Evolutionary conservation across 2,113 vertebrate genomes (phyloP), one percentile per base, ranked within the genome.

Genomic region (Chaetodon trifascialis): DNA sequence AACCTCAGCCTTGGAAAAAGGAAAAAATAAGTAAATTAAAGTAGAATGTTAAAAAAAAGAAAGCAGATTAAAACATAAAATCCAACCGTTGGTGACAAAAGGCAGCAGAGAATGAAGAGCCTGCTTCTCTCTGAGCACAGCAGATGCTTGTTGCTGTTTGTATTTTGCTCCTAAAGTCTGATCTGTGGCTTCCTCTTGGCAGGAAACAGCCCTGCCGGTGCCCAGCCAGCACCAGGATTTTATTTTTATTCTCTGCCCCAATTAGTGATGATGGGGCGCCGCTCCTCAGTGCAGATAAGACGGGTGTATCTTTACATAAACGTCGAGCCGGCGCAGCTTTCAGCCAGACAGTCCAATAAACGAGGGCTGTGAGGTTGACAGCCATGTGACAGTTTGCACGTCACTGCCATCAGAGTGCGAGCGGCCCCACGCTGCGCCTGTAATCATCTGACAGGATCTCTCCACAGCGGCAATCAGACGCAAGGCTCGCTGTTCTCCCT

Each of bases 391-490:
- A 73, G 51, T 64, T 64, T 59, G 23, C 25, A 54, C 63, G 64
- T 69, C 67, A 67, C 44, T 30, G 73, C 62, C 73, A 77, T 65
- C 72, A 66, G 30, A 56, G 68, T 51, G 64, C 0, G 55, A 62
- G 63, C 46, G 5, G 63, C 74, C 34, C 56, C 74, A 11, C 12
- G 38, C 76, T 60, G 71, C 1, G 80, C 30, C 76, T 74, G 70
- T 75, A 75, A 71, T 86, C 80, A 40, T 71, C 65, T 59, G 69
- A 74, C 84, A 79, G 74, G 74, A 74, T 69, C 70, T 51, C 49
- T 34, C 42, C 71, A n/a, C 70, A 23, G 56, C 19, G 58, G 42
- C 70, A 84, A 70, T 84, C 82, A 70, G 49, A 64, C 36, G 11
- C 71, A 36, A 30, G 58, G 73, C 8, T 73, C 52, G 2, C 14